Evolutionary conservation across 2,113 vertebrate genomes (phyloP).

Genomic region (Xenopus borealis): DNA sequence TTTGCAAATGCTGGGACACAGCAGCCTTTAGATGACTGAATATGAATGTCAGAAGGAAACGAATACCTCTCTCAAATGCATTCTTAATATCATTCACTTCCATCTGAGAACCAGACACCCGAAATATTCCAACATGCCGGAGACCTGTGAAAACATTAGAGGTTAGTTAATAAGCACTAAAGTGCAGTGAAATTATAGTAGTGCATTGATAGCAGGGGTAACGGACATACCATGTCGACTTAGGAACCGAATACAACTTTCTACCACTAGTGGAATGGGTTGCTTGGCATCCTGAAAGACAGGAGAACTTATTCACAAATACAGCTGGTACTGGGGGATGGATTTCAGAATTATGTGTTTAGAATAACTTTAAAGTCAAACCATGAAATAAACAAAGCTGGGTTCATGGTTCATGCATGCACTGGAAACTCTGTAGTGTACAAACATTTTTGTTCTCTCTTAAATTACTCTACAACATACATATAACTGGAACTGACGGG

Average conservation of each 20-base stretch:
- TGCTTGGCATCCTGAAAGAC: constrained; percentile 79
- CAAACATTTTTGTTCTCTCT: no score
- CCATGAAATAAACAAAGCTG: no score
- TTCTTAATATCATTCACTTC: constrained; percentile 99
- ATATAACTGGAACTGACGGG: no score
- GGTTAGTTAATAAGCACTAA: not conserved
- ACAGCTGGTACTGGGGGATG: no score
- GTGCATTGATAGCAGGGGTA: not conserved
- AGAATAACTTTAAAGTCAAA: no score
- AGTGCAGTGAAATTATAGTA: not conserved
- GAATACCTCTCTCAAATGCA: constrained; percentile 93
- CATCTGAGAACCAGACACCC: constrained; percentile 95
- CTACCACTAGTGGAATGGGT: constrained; percentile 90
- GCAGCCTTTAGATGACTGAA: no score
- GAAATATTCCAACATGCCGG: constrained; percentile 94
- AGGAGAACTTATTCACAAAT: not conserved
- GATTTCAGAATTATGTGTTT: no score
- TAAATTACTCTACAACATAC: no score
- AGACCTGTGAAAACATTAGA: constrained; percentile 68
- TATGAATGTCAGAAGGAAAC: not conserved
- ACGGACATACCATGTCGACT: constrained; percentile 86
- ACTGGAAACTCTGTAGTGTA: no score
- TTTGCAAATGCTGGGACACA: no score
- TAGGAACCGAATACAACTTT: constrained; percentile 97
- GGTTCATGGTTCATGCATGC: no score